Evolutionary conservation across 2,113 vertebrate genomes (phyloP).

Genomic region (Phoxinus phoxinus): DNA sequence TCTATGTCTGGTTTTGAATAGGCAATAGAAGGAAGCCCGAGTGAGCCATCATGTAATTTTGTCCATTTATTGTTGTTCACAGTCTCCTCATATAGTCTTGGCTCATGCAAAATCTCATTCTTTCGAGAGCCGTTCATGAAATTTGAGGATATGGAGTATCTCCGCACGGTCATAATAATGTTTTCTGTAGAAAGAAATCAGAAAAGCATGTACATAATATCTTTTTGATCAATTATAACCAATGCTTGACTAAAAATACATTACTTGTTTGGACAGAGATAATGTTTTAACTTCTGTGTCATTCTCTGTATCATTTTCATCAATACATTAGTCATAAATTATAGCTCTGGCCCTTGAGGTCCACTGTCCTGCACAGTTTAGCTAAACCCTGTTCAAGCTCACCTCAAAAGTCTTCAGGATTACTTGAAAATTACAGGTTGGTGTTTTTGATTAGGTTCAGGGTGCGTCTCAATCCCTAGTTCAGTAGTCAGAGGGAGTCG

Average conservation of each 20-base stretch:
- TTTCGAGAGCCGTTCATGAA: slow-evolving; percentile 59
- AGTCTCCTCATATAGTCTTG: slow-evolving; percentile 49
- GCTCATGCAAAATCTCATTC: slow-evolving; percentile 51
- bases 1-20: slow-evolving; percentile 27
- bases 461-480: too few species aligned
- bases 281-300: background rate
- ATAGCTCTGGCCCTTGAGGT: background rate
- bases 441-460: background rate
- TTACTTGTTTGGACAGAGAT: background rate
- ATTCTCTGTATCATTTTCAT: background rate
- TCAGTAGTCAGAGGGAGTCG: too few species aligned
- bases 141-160: slow-evolving; percentile 80
- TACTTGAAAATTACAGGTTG: background rate
- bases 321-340: background rate
- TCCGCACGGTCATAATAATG: slow-evolving; percentile 90
- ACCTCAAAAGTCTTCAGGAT: background rate
- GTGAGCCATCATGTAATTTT: slow-evolving; percentile 64
- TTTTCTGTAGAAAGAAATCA: slow-evolving; percentile 74
- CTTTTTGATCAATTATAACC: background rate
- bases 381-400: background rate
- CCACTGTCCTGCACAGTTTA: background rate
- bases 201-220: slow-evolving; percentile 1
- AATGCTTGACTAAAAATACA: background rate
- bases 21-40: slow-evolving; percentile 25
- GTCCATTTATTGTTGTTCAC: slow-evolving; percentile 63